Evolutionary conservation across 2,113 vertebrate genomes (phyloP), one percentile per base, ranked within the genome.

Genomic region (Zosterops lateralis): DNA sequence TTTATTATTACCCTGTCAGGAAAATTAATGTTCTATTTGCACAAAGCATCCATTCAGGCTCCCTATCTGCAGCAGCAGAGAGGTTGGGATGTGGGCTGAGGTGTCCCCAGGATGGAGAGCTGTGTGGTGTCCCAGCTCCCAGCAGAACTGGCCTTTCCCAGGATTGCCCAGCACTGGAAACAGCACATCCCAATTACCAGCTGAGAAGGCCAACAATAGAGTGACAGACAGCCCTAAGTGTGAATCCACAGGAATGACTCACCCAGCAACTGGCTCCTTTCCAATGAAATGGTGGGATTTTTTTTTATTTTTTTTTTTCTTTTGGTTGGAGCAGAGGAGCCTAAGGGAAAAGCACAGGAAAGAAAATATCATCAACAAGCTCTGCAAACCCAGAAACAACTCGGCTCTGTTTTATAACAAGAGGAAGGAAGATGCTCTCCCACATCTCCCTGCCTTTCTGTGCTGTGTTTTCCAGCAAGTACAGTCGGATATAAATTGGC

Each of bases 1-100:
- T 70, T 96, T 93, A 89, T 96, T 95, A 96, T 94, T 95, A 80
- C 36, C n/a, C 48, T 92, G 89, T 94, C 94, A 92, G 71, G 65
- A 93, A 93, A 97, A 96, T 92, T 54, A 91, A 97, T 90, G 85
- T 94, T 92, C 85, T 94, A 5, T 95, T 97, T 95, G 80, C 83
- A 87, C 56, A 89, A n/a, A 92, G 77, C 80, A 62, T 61, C 60
- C 60, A 34, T 84, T 90, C 74, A 58, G 45, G 62, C 81, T 93
- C 83, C 73, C 79, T 81, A 54, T 89, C 87, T 68, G 56, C 76
- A 68, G 89, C 61, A 85, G 18, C 81, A 75, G 75, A 81, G 84
- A 40, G 45, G 24, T 3, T 76, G 87, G 84, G 83, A 24, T 73
- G 47, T 0, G 14, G 89, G 68, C 60, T 83, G 91, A 83, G 83